Evolutionary conservation across 1,140 invertebrate species (phyloP).

Genomic region (Bombyx mori): DNA sequence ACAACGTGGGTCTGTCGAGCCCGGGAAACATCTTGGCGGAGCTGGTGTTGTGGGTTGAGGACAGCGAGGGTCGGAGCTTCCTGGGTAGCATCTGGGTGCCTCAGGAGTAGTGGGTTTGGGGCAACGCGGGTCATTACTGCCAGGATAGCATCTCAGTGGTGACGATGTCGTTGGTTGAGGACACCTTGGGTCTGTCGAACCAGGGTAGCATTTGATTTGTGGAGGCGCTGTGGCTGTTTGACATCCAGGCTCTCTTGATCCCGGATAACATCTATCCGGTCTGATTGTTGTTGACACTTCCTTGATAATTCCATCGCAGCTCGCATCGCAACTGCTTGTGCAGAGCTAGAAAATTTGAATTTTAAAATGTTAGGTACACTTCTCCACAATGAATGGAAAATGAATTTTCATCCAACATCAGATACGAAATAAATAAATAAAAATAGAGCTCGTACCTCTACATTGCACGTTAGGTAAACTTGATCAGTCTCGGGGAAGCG

Average conservation of each 20-base stretch:
- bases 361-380: background rate
- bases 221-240: conserved; percentile 23
- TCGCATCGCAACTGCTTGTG: conserved; percentile 50
- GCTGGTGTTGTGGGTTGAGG: conserved; percentile 34
- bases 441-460: conserved; percentile 69
- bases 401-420: no score
- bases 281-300: conserved; percentile 39
- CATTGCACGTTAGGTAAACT: conserved; percentile 82
- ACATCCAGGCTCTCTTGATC: conserved; percentile 49
- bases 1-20: conserved; percentile 35
- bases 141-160: conserved; percentile 21
- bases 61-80: conserved; percentile 7
- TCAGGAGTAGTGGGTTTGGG: conserved; percentile 26
- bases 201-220: conserved; percentile 38
- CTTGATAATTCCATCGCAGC: conserved; percentile 35
- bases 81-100: conserved; percentile 24
- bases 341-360: conserved; percentile 47
- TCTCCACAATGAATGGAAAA: background rate
- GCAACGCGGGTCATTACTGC: conserved; percentile 15
- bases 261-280: conserved; percentile 48
- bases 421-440: no score
- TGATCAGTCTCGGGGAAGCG: conserved; percentile 81
- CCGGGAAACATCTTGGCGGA: conserved; percentile 37
- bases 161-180: conserved; percentile 26
- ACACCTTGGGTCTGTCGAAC: conserved; percentile 53